Evolutionary conservation across 2,113 vertebrate species (phyloP).

Genomic region (Bos taurus): DNA sequence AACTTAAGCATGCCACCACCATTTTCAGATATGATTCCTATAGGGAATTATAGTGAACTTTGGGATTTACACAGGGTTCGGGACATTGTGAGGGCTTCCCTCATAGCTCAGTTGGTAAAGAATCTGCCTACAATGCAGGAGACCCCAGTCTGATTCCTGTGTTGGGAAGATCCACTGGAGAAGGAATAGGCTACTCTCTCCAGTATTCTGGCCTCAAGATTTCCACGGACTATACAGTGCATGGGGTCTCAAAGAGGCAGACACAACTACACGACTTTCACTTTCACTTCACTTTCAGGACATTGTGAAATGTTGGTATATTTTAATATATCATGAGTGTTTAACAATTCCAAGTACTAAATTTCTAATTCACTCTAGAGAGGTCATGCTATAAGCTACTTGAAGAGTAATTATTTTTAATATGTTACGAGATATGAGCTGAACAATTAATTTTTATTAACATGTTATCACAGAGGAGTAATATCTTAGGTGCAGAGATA

Average conservation of each 20-base stretch:
- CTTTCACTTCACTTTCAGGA: background rate
- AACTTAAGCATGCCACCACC: background rate
- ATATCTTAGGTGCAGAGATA: background rate
- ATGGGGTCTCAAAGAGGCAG: background rate
- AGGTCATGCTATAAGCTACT: background rate
- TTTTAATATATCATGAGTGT: background rate
- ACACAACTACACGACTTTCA: background rate
- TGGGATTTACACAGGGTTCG: background rate
- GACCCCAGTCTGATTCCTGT: background rate
- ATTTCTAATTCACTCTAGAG: background rate
- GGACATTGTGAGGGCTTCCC: background rate
- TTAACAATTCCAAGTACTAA: background rate
- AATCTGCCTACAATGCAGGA: background rate
- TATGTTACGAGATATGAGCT: background rate
- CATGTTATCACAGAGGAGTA: background rate
- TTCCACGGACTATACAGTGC: background rate
- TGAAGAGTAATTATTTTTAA: background rate
- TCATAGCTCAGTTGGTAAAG: background rate
- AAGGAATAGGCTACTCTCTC: background rate
- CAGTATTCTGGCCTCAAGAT: background rate
- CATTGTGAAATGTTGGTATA: background rate
- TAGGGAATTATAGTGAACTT: background rate
- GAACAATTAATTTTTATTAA: background rate
- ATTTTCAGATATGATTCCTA: background rate
- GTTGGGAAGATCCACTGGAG: background rate